Percentiles rank a stretch among this genome's conserved stretches.
Evolutionary conservation across 1,140 invertebrate species (phyloP).

Genomic region (Thalassaphorura encarpata): DNA sequence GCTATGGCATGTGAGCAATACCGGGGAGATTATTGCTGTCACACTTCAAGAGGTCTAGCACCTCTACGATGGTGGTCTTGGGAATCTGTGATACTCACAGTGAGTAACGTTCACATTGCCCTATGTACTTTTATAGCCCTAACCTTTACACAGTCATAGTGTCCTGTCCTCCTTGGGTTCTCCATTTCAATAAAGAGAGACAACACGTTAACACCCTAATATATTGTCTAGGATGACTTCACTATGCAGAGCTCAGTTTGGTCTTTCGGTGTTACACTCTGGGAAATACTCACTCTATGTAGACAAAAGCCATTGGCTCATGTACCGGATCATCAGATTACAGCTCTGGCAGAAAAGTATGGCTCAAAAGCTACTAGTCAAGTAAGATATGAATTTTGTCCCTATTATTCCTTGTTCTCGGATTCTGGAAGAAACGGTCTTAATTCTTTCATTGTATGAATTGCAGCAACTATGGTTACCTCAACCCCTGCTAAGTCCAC

Average conservation of each 20-base stretch:
- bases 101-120: too few species aligned
- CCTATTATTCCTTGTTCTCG: too few species aligned
- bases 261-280: slow-evolving; percentile 78
- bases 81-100: slow-evolving; percentile 57
- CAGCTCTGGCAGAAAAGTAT: slow-evolving; percentile 25
- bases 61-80: slow-evolving; percentile 64
- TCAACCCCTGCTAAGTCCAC: slow-evolving; percentile 70
- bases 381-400: too few species aligned
- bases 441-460: slow-evolving; percentile 3
- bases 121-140: too few species aligned
- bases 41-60: slow-evolving; percentile 25
- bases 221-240: slow-evolving; percentile 66
- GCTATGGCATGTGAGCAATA: slow-evolving; percentile 42
- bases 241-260: slow-evolving; percentile 78
- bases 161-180: neutral
- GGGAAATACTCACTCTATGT: slow-evolving; percentile 74
- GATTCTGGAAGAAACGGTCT: neutral
- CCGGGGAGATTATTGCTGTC: slow-evolving; percentile 28
- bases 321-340: slow-evolving; percentile 27
- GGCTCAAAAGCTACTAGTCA: slow-evolving; percentile 18
- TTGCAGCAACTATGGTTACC: slow-evolving; percentile 54
- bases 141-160: too few species aligned
- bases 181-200: slow-evolving; percentile 18
- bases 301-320: slow-evolving; percentile 30
- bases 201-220: too few species aligned